Evolutionary conservation across 2,888 invertebrate species (phyloP).

Genomic region (Disparrhopalites patrizii): DNA sequence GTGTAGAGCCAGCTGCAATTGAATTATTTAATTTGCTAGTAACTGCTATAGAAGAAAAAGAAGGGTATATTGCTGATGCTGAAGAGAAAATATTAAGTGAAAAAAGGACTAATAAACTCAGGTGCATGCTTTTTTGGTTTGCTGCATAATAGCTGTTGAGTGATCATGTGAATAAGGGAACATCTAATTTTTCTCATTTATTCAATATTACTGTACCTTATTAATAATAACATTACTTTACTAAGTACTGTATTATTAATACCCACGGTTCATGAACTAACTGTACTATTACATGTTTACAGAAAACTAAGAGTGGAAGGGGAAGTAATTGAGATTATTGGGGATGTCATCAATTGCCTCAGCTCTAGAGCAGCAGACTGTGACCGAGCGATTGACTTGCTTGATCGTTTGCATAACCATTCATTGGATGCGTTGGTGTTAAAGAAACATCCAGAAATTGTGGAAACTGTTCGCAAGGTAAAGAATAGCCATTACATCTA

Average conservation of each 20-base stretch:
- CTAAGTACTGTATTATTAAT: neutral
- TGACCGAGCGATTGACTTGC: slow-evolving; percentile 64
- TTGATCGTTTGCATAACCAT: slow-evolving; percentile 60
- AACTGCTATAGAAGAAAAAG: slow-evolving; percentile 60
- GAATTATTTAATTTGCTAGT: slow-evolving; percentile 60
- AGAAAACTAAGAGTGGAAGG: slow-evolving; percentile 44
- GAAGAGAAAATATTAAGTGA: slow-evolving; percentile 16
- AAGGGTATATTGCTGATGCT: slow-evolving; percentile 55
- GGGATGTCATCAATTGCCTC: slow-evolving; percentile 51
- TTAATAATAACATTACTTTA: neutral
- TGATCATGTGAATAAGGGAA: no score
- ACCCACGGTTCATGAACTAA: no score
- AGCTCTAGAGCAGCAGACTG: slow-evolving; percentile 68
- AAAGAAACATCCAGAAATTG: slow-evolving; percentile 68
- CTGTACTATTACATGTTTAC: neutral
- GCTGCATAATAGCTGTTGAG: no score
- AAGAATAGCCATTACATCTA: no score
- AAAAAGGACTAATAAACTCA: slow-evolving; percentile 17
- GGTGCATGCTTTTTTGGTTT: slow-evolving; percentile 6
- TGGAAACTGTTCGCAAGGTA: slow-evolving; percentile 70
- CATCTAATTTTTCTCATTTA: neutral
- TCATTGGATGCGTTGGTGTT: slow-evolving; percentile 69
- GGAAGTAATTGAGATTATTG: slow-evolving; percentile 48
- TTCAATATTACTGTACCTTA: neutral
- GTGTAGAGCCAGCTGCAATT: slow-evolving; percentile 59